A percentile compares a stretch with the other conserved stretches of the same genome.
These are phyloP conservation scores for Philereme transversata DNA, from an alignment of 2,888 invertebrate genomes.

Conservation along the genomic window DNA sequence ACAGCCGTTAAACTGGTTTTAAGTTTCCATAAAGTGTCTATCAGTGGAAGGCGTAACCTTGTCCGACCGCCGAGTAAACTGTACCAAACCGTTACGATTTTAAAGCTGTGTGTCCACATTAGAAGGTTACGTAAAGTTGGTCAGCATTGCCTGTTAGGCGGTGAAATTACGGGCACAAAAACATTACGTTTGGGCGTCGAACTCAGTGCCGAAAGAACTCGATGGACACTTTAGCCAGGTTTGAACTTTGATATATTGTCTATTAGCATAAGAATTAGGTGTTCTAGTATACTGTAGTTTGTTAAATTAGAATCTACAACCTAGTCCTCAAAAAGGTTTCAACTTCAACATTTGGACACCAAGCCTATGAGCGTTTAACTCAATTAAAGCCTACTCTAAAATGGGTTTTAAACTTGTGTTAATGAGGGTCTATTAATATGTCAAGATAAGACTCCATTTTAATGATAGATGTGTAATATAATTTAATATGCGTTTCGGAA, in stretches of 20 bases:
- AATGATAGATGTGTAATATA: neutral
- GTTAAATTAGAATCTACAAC: too few species aligned
- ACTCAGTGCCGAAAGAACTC: neutral
- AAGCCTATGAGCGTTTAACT: constrained; percentile 10
- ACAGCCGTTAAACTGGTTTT: constrained; percentile 24
- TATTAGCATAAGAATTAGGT: too few species aligned
- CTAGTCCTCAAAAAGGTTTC: too few species aligned
- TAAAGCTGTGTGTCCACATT: constrained; percentile 14
- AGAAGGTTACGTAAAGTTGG: constrained; percentile 16
- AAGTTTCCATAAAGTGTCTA: constrained; percentile 18
- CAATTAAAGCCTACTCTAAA: constrained; percentile 11
- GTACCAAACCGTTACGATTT: constrained; percentile 16
- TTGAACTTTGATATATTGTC: neutral
- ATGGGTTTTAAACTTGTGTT: constrained; percentile 4
- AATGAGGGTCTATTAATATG: constrained; percentile 9
- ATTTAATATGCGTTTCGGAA: constrained; percentile 8
- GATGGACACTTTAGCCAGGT: neutral
- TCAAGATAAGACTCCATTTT: constrained; percentile 10
- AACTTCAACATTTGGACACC: neutral
- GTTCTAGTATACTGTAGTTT: too few species aligned
- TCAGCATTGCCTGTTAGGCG: neutral
- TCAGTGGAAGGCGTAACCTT: constrained; percentile 26
- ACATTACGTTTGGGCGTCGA: constrained; percentile 1
- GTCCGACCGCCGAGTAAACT: constrained; percentile 13
- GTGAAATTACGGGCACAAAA: constrained; percentile 13